phyloP scores from a whole-genome alignment of 2,113 vertebrate species.

The Perca flavescens region DNA sequence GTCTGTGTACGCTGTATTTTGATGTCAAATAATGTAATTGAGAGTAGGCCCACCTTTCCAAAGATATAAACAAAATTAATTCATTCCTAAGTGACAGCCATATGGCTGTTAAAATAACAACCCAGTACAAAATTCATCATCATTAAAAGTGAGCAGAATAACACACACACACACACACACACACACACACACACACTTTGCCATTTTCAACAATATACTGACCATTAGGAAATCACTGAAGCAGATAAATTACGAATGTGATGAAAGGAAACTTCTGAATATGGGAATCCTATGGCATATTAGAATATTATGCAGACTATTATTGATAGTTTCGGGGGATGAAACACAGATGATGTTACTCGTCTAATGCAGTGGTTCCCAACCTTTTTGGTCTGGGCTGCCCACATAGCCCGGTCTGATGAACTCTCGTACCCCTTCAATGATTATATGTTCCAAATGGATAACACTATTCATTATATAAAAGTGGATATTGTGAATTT shows the following conservation, averaged over 20 bases:
- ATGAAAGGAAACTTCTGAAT: not conserved
- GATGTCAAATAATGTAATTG: slow-evolving; percentile 25
- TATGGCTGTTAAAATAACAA: slow-evolving; percentile 60
- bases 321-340: not conserved
- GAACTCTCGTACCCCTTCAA: no score
- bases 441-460: no score
- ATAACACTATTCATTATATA: no score
- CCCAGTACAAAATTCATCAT: slow-evolving; percentile 51
- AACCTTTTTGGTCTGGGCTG: no score
- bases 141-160: slow-evolving; percentile 48
- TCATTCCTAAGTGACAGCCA: slow-evolving; percentile 54
- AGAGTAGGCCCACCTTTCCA: slow-evolving; percentile 40
- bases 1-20: slow-evolving; percentile 10
- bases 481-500: no score
- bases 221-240: not conserved
- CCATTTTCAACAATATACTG: not conserved
- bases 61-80: slow-evolving; percentile 57
- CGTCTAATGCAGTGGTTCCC: no score
- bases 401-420: no score
- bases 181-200: no score
- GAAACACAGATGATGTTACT: not conserved
- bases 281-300: not conserved
- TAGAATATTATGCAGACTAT: not conserved
- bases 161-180: no score
- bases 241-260: not conserved